Conservation (phyloP, 2,113 vertebrate species). For the Sapayoa aenigma region DNA sequence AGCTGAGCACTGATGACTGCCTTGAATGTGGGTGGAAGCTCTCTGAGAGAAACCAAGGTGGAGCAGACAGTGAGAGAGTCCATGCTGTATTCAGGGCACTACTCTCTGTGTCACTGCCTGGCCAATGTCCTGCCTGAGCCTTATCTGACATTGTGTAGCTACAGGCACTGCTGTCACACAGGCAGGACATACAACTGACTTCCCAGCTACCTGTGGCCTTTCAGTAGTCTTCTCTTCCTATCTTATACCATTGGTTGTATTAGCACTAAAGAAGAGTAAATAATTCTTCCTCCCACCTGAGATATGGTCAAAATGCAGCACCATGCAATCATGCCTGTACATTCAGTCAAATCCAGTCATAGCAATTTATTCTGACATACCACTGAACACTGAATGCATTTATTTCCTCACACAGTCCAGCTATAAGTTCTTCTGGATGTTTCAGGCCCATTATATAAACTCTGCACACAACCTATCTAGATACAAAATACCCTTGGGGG, state of each 20-base stretch:
- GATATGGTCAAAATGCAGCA: background rate
- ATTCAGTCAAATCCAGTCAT: background rate
- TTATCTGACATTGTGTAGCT: background rate
- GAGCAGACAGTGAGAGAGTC: background rate
- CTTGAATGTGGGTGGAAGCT: background rate
- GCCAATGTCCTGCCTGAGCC: background rate
- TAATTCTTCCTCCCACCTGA: background rate
- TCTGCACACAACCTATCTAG: background rate
- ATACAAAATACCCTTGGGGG: background rate
- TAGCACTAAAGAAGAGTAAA: background rate
- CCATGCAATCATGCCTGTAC: background rate
- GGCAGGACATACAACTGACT: background rate
- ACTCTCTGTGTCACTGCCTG: background rate
- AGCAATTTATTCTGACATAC: background rate
- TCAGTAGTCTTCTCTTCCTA: background rate
- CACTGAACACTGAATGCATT: background rate
- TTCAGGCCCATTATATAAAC: background rate
- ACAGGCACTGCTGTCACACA: background rate
- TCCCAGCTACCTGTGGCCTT: background rate
- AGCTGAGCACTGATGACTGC: background rate
- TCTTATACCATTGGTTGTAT: background rate
- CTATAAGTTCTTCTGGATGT: background rate
- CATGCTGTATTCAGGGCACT: fast-evolving
- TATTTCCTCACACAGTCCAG: background rate
- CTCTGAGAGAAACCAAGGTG: background rate